Base-by-base conservation (phyloP, 1,140 invertebrate genomes). In the Nebria ingens region DNA sequence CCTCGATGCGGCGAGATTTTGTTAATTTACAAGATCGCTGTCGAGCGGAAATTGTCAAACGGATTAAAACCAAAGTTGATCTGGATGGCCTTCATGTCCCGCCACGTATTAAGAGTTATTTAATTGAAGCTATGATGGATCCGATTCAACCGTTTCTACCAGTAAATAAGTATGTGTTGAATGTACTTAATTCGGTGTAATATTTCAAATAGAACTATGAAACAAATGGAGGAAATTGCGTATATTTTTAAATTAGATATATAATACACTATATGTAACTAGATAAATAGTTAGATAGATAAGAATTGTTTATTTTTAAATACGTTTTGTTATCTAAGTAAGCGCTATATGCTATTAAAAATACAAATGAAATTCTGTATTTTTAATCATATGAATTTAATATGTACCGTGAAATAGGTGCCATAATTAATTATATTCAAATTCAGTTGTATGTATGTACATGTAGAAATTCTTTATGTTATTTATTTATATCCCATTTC, bases 21-120 rank as follows among this genome's bases (percentile, higher is more conserved):
- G 72, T 78, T 0, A 84, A 77, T 65, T 71, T 88, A 3, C 83
- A 87, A 63, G 85, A 87, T 65, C 67, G 77, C 19, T 81, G 78
- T 65, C 67, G 78, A 12, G 76, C 75, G 0, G 76, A 76, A 15
- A 79, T 81, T 54, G 70, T 79, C 29, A 71, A 76, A 53, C 59
- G 65, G 21, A 56, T 79, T 12, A 68, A 65, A 22, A 68, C 54
- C 15, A 65, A 65, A 29, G 45, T 61, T 13, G 71, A 77, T 58
- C 60, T 80, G 52, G 68, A 73, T 4, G 66, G 71, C 58, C 63
- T 79, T n/a, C 67, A 69, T 51, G 56, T 80, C 45, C 78, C 76
- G 45, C 25, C 61, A 29, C 62, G 67, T 12, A 76, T 80, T 11
- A 68, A 68, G 56, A 62, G 65, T 54, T 80, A 78, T 66, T 62